Percentiles rank a stretch among this genome's conserved stretches.
These are phyloP conservation scores for Dasypolia templi DNA, from an alignment of 2,888 invertebrate species.

Conservation along the genomic window DNA sequence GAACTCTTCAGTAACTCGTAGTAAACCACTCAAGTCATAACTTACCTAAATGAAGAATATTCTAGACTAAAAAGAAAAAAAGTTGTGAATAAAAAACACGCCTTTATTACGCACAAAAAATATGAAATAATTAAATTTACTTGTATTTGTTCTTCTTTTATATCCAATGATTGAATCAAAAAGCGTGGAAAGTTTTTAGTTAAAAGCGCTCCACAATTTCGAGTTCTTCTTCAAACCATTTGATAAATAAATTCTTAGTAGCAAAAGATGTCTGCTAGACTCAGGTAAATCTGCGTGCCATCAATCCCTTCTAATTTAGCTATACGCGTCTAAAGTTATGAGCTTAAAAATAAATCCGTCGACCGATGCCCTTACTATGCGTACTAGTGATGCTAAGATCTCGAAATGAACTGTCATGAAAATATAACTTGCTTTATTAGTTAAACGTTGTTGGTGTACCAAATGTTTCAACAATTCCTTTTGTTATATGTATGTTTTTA, in stretches of 20 bases:
- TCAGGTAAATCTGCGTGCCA: constrained; percentile 75
- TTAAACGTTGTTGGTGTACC: not conserved
- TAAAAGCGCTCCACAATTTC: too few species aligned
- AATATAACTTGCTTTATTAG: not conserved
- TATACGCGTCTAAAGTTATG: constrained; percentile 78
- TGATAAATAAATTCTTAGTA: constrained; percentile 12
- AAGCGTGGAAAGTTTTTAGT: too few species aligned
- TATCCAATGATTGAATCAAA: too few species aligned
- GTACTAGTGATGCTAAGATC: constrained; percentile 34
- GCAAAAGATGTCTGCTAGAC: constrained; percentile 36
- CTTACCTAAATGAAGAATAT: too few species aligned
- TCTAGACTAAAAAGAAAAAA: too few species aligned
- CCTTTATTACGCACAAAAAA: too few species aligned
- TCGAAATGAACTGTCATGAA: constrained; percentile 25
- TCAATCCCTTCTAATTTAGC: constrained; percentile 82
- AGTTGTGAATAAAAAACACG: too few species aligned
- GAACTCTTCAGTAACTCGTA: too few species aligned
- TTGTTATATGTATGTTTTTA: not conserved
- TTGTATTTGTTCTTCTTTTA: too few species aligned
- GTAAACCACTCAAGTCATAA: too few species aligned
- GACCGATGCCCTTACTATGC: constrained; percentile 70
- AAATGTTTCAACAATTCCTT: not conserved
- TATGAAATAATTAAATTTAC: too few species aligned
- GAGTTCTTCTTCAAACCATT: not conserved
- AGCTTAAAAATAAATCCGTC: constrained; percentile 80